A percentile compares a stretch with the other conserved stretches of the same genome.
These are phyloP conservation scores for Otolemur garnettii DNA, from an alignment of 2,113 vertebrate species.

Conservation along the genomic window DNA sequence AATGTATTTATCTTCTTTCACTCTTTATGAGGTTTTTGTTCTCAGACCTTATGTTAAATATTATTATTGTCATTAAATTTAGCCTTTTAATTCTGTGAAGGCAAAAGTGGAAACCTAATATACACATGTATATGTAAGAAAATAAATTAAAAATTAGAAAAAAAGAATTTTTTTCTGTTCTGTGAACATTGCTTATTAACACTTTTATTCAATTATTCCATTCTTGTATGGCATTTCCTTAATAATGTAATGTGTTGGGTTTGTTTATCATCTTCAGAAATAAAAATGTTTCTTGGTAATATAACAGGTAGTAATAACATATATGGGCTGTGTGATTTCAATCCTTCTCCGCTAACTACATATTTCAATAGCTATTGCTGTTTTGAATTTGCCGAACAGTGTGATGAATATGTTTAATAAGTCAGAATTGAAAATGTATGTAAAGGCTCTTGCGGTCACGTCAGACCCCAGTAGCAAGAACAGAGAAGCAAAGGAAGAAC, in stretches of 20 bases:
- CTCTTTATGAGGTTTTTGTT: no score
- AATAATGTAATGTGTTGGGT: neutral
- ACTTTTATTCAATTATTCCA: constrained; percentile 34
- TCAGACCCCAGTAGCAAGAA: neutral
- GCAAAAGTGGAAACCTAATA: no score
- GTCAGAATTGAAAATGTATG: constrained; percentile 8
- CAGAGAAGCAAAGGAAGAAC: neutral
- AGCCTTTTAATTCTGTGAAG: no score
- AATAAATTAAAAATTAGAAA: no score
- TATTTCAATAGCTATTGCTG: neutral
- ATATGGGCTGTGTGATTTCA: neutral
- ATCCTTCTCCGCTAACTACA: neutral
- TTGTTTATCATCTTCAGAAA: constrained; percentile 49
- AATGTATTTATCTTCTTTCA: no score
- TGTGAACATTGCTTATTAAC: neutral
- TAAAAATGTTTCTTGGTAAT: constrained; percentile 38
- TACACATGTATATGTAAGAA: no score
- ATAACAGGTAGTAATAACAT: neutral
- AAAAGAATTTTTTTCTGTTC: constrained; percentile 43
- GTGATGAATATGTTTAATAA: constrained; percentile 19
- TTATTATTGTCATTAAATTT: no score
- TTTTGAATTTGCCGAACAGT: constrained; percentile 36
- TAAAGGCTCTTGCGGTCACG: neutral
- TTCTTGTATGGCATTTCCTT: neutral
- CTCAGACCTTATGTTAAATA: no score